Conservation (phyloP, 2,888 invertebrate species). For the Caenorhabditis japonica region DNA sequence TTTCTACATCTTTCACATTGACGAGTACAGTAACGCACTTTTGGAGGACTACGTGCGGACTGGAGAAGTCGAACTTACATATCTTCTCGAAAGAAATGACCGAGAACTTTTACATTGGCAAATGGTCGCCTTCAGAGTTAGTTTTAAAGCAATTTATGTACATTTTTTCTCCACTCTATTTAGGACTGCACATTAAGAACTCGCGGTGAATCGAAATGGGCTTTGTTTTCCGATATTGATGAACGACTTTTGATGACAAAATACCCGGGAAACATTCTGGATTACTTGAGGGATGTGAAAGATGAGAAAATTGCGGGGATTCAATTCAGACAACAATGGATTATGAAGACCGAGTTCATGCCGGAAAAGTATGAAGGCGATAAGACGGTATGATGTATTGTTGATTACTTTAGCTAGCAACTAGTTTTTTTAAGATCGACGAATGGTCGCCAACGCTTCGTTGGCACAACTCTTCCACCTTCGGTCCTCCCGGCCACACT, state of each 20-base stretch:
- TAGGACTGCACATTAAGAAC: constrained; percentile 44
- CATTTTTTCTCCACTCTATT: not conserved
- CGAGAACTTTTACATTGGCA: constrained; percentile 42
- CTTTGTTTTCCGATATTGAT: constrained; percentile 41
- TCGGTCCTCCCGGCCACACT: constrained; percentile 46
- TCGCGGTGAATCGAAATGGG: constrained; percentile 39
- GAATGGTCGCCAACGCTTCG: constrained; percentile 50
- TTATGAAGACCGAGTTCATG: constrained; percentile 48
- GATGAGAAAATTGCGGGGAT: constrained; percentile 26
- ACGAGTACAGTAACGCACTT: constrained; percentile 36
- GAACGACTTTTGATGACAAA: constrained; percentile 51
- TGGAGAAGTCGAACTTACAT: constrained; percentile 38
- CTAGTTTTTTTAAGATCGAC: constrained; percentile 13
- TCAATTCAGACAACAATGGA: constrained; percentile 48
- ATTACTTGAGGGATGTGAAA: constrained; percentile 35
- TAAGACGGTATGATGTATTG: constrained; percentile 10
- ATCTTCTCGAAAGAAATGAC: constrained; percentile 38
- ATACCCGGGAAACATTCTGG: constrained; percentile 36
- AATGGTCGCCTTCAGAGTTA: constrained; percentile 42
- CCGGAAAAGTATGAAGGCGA: constrained; percentile 45
- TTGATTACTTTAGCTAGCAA: not conserved
- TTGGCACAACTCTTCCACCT: constrained; percentile 37
- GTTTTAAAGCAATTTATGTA: not conserved
- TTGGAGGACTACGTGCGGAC: constrained; percentile 50
- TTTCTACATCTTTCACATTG: constrained; percentile 47